phyloP scores from a whole-genome alignment of 2,113 vertebrate genomes.

The Tylochromis polylepis region DNA sequence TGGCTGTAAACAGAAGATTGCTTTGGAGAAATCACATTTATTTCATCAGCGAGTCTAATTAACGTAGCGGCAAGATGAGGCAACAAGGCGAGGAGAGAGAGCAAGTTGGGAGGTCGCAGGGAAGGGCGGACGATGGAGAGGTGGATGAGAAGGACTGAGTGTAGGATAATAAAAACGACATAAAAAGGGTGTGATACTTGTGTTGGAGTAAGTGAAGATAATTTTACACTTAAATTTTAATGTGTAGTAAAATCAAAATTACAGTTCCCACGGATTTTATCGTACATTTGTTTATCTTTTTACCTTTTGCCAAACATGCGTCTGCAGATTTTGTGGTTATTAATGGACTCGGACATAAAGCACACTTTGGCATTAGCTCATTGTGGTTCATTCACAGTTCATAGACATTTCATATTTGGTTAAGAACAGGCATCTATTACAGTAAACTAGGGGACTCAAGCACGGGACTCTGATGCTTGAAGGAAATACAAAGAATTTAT shows the following conservation, averaged over 20 bases:
- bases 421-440: no score
- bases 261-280: background rate
- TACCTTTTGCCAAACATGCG: background rate
- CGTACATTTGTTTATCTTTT: background rate
- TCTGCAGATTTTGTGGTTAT: background rate
- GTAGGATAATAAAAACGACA: background rate
- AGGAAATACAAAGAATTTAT: no score
- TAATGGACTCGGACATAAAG: background rate
- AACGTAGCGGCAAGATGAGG: background rate
- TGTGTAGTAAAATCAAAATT: background rate
- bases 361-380: background rate
- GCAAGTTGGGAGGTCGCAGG: background rate
- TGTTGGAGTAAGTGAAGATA: background rate
- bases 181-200: background rate
- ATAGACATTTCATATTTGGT: background rate
- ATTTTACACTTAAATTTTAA: background rate
- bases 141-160: background rate
- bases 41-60: background rate
- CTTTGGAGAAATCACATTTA: background rate
- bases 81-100: background rate
- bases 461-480: no score
- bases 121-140: background rate
- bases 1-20: background rate
- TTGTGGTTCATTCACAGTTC: background rate
- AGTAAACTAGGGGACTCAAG: no score